Evolutionary conservation across 2,113 vertebrate species (phyloP).

Genomic region (Oriolus oriolus): DNA sequence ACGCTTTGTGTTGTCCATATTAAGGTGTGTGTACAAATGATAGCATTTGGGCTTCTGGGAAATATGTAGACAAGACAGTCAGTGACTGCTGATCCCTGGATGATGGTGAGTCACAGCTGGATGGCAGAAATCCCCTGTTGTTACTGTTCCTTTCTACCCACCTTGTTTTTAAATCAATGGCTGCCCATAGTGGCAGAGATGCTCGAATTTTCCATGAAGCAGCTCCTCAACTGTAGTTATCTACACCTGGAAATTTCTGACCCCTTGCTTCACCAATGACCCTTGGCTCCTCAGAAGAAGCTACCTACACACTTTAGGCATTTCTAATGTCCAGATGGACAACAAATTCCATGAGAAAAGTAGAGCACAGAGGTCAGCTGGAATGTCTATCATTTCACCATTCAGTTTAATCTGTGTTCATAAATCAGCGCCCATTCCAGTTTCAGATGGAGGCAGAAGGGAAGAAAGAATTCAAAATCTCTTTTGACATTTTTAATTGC

Average conservation of each 20-base stretch:
- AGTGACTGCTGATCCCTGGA: background rate
- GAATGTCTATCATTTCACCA: background rate
- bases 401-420: background rate
- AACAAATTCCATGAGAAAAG: background rate
- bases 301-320: background rate
- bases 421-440: background rate
- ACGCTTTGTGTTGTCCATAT: background rate
- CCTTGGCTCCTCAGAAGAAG: background rate
- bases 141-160: background rate
- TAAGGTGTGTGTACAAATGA: background rate
- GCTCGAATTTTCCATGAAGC: background rate
- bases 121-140: background rate
- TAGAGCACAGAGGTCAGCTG: background rate
- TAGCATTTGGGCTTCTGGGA: background rate
- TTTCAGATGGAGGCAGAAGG: background rate
- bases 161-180: background rate
- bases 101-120: background rate
- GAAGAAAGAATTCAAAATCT: background rate
- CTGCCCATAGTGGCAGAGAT: background rate
- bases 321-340: background rate
- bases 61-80: background rate
- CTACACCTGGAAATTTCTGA: background rate
- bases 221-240: background rate
- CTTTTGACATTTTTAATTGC: background rate
- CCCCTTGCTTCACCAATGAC: background rate